These are phyloP conservation scores for Cyclophora punctaria DNA, from an alignment of 2,888 invertebrate genomes.

Conservation along the genomic window DNA sequence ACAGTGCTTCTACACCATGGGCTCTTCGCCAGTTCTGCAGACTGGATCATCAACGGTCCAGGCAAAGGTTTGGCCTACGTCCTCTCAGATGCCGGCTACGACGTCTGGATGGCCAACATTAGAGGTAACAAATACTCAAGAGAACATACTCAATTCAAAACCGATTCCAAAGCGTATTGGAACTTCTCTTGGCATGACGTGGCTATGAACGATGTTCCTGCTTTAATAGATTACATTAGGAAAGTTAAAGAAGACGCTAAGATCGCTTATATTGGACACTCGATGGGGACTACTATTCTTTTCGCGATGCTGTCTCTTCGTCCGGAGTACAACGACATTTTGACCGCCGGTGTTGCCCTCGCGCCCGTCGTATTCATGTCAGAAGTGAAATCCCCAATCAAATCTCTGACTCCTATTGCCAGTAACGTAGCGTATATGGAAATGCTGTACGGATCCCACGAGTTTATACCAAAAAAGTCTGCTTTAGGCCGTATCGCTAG, in stretches of 20 bases:
- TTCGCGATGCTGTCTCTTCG: slow-evolving; percentile 80
- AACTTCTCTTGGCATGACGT: slow-evolving; percentile 91
- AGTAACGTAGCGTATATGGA: slow-evolving; percentile 76
- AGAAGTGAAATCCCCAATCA: slow-evolving; percentile 78
- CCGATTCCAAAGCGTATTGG: slow-evolving; percentile 80
- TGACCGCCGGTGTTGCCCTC: slow-evolving; percentile 78
- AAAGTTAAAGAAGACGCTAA: slow-evolving; percentile 44
- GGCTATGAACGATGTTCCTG: slow-evolving; percentile 89
- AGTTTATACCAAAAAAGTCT: slow-evolving; percentile 81
- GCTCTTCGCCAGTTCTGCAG: slow-evolving; percentile 83
- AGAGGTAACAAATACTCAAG: slow-evolving; percentile 86
- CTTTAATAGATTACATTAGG: slow-evolving; percentile 80
- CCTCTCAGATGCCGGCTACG: slow-evolving; percentile 80
- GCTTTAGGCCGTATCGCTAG: slow-evolving; percentile 72
- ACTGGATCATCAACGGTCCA: slow-evolving; percentile 84
- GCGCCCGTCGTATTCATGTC: slow-evolving; percentile 81
- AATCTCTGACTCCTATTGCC: slow-evolving; percentile 78
- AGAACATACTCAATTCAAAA: slow-evolving; percentile 74
- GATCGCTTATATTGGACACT: slow-evolving; percentile 88
- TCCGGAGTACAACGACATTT: slow-evolving; percentile 79
- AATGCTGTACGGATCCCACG: slow-evolving; percentile 78
- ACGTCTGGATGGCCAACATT: slow-evolving; percentile 89
- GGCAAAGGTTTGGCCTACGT: slow-evolving; percentile 79
- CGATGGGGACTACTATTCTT: slow-evolving; percentile 90
- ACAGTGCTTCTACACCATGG: slow-evolving; percentile 86